Evolutionary conservation across 2,797 vertebrate species (phyloP).

Genomic region (Prionace glauca): DNA sequence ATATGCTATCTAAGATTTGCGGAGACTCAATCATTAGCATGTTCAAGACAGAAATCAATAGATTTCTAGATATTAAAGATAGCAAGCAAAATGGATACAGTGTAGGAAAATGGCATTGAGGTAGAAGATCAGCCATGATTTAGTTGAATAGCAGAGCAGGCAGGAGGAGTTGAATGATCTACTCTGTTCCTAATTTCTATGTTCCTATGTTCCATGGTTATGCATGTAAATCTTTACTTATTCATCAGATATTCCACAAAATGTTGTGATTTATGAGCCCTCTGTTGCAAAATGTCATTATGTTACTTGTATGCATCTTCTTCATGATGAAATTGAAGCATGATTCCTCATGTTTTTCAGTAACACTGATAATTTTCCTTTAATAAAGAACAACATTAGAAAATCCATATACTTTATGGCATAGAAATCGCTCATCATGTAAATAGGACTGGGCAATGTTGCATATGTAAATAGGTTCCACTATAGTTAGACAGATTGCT

Average conservation of each 20-base stretch:
- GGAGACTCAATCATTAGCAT: too few species aligned
- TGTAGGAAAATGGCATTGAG: too few species aligned
- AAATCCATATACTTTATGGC: constrained; percentile 7
- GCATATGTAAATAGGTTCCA: constrained; percentile 25
- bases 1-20: too few species aligned
- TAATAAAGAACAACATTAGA: constrained; percentile 9
- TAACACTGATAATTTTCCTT: background rate
- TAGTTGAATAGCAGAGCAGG: too few species aligned
- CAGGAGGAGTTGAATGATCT: too few species aligned
- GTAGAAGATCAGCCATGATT: too few species aligned
- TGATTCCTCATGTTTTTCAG: background rate
- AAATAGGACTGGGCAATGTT: background rate
- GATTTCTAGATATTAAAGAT: too few species aligned
- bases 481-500: constrained; percentile 34
- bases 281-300: background rate
- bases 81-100: too few species aligned
- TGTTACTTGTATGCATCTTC: background rate
- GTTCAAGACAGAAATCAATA: too few species aligned
- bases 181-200: too few species aligned
- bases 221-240: background rate
- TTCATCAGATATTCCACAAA: background rate
- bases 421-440: background rate
- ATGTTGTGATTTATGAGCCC: background rate
- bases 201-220: background rate
- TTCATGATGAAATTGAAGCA: background rate